Percentiles rank a stretch among this genome's conserved stretches.
phyloP scores from a whole-genome alignment of 2,113 vertebrate genomes.

The Cyprinodon tularosa region DNA sequence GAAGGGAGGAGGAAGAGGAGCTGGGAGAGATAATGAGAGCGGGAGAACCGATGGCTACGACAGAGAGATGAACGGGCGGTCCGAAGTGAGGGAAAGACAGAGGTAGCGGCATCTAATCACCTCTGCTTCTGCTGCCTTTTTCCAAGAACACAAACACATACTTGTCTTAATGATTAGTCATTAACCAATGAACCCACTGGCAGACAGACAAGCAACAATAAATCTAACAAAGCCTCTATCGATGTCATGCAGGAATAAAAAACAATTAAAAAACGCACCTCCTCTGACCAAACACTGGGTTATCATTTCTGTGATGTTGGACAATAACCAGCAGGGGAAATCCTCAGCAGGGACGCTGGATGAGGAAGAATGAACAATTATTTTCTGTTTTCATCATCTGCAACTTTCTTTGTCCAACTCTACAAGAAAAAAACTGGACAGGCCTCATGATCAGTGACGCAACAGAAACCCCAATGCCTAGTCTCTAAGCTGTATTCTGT shows the following conservation, averaged over 20 bases:
- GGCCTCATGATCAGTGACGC: too few species aligned
- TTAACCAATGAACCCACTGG: slow-evolving; percentile 67
- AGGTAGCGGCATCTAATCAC: slow-evolving; percentile 69
- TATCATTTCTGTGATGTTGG: slow-evolving; percentile 37
- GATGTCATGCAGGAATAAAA: slow-evolving; percentile 33
- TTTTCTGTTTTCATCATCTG: slow-evolving; percentile 8
- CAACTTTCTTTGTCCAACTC: neutral
- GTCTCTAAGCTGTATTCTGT: neutral
- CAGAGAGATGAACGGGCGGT: slow-evolving; percentile 44
- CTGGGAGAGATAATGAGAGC: slow-evolving; percentile 33
- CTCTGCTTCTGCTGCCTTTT: slow-evolving; percentile 56
- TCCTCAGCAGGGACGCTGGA: slow-evolving; percentile 25
- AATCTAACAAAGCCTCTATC: slow-evolving; percentile 63
- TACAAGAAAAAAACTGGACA: neutral
- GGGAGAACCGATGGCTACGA: slow-evolving; percentile 22
- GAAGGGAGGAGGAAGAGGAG: slow-evolving; percentile 33
- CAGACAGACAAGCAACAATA: slow-evolving; percentile 55
- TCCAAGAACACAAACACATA: slow-evolving; percentile 57
- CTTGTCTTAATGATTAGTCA: slow-evolving; percentile 68
- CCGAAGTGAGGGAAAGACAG: slow-evolving; percentile 60
- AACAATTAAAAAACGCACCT: slow-evolving; percentile 42
- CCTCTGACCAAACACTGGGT: slow-evolving; percentile 43
- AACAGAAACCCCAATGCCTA: neutral
- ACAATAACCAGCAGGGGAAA: slow-evolving; percentile 29
- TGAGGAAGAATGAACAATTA: neutral